Percentiles rank a stretch among this genome's conserved stretches.
These are phyloP conservation scores for Brachyistius frenatus DNA, from an alignment of 2,113 vertebrate species.

Conservation along the genomic window DNA sequence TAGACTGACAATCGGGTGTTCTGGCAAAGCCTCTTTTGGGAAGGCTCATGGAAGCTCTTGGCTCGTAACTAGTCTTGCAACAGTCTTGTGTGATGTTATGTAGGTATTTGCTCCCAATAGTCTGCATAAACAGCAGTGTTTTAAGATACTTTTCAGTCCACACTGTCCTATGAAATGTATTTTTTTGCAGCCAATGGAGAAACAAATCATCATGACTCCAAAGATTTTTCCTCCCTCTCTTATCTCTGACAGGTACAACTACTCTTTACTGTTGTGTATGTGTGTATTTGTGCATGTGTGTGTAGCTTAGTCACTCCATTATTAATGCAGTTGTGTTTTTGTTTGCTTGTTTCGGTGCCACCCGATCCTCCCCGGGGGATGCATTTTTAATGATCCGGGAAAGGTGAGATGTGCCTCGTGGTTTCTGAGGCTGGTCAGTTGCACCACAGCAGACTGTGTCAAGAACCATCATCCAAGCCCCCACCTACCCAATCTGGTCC, in stretches of 20 bases:
- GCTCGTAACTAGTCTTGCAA: background rate
- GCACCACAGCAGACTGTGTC: conserved; percentile 39
- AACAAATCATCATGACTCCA: background rate
- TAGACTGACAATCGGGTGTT: conserved; percentile 17
- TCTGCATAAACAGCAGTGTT: background rate
- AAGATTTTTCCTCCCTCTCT: conserved; percentile 15
- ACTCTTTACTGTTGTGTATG: conserved; percentile 5
- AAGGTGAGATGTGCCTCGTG: conserved; percentile 66
- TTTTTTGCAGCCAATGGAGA: conserved; percentile 11
- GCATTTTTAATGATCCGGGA: conserved; percentile 78
- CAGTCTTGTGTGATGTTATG: background rate
- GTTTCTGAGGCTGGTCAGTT: conserved; percentile 52
- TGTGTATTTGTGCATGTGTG: conserved; percentile 23
- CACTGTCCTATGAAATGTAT: background rate
- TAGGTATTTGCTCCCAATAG: background rate
- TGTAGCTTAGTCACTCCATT: conserved; percentile 62
- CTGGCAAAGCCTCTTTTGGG: conserved; percentile 37
- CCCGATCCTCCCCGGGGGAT: conserved; percentile 68
- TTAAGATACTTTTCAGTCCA: background rate
- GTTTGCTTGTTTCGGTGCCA: conserved; percentile 77
- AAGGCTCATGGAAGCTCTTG: conserved; percentile 20
- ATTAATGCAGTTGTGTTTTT: conserved; percentile 78
- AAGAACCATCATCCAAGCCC: conserved; percentile 19
- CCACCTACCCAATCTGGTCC: conserved; percentile 24
- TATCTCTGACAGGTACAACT: conserved; percentile 30